Conservation (phyloP, 2,113 vertebrate genomes). For the Heterotis niloticus region DNA sequence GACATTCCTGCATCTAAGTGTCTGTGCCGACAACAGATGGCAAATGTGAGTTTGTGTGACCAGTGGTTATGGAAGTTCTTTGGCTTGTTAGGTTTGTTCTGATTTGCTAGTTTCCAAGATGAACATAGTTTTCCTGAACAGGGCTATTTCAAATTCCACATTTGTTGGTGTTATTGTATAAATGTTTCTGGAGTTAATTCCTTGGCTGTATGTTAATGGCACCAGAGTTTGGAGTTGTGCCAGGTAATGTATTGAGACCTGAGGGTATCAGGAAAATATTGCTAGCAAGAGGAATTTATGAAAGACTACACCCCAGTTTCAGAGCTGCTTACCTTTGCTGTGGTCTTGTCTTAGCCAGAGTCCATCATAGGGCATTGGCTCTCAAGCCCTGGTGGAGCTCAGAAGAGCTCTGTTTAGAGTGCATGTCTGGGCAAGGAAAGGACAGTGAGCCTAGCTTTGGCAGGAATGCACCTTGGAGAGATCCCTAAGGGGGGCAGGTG, state of each 20-base stretch:
- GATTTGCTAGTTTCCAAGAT: background rate
- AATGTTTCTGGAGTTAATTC: too few species aligned
- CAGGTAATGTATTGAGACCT: background rate
- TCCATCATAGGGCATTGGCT: background rate
- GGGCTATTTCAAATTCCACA: too few species aligned
- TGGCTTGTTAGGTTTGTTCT: background rate
- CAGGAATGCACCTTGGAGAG: too few species aligned
- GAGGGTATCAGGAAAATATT: background rate
- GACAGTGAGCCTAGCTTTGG: too few species aligned
- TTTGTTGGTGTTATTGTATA: too few species aligned
- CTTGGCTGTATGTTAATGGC: too few species aligned
- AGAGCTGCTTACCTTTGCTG: background rate
- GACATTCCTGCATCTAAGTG: background rate
- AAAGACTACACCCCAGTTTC: background rate
- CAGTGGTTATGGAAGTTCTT: background rate
- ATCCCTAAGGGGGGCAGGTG: background rate
- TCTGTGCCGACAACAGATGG: background rate
- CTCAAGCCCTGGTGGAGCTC: background rate
- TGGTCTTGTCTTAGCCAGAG: background rate
- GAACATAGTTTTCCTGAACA: too few species aligned
- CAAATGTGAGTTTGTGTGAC: background rate
- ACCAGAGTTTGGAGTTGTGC: background rate
- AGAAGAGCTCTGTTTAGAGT: background rate
- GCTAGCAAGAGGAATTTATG: background rate
- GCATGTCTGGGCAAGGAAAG: too few species aligned